phyloP scores from a whole-genome alignment of 1,140 invertebrate species.

The Microplitis mediator region DNA sequence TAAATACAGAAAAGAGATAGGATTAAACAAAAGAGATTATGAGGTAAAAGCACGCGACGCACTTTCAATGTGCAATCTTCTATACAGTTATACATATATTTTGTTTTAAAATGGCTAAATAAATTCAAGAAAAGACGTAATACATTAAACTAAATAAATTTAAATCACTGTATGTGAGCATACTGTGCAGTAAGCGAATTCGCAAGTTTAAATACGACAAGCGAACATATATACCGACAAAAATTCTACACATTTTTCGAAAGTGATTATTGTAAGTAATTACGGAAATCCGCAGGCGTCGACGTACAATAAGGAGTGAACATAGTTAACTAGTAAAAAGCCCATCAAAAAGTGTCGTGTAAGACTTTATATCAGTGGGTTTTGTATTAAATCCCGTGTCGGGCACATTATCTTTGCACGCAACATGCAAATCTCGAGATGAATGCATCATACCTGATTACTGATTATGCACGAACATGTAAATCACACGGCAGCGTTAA shows the following conservation, averaged over 20 bases:
- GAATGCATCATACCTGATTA: constrained; percentile 36
- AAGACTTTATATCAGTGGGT: not conserved
- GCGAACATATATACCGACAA: not conserved
- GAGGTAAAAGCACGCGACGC: constrained; percentile 17
- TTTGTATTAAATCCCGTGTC: not conserved
- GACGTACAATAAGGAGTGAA: not conserved
- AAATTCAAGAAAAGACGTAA: not conserved
- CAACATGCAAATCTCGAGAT: constrained; percentile 50
- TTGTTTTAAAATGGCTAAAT: not conserved
- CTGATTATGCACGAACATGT: constrained; percentile 22
- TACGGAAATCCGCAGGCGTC: constrained; percentile 22
- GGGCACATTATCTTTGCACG: constrained; percentile 34
- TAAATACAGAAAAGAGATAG: constrained; percentile 15
- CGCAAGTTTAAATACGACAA: no score
- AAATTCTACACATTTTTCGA: not conserved
- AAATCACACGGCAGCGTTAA: constrained; percentile 36
- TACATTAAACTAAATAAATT: no score
- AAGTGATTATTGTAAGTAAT: constrained; percentile 2
- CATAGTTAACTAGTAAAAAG: not conserved
- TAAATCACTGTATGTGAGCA: no score
- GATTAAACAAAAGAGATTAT: constrained; percentile 17
- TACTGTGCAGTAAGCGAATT: no score
- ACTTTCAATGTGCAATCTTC: not conserved
- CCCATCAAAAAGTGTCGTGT: not conserved
- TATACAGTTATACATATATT: not conserved